phyloP scores from a whole-genome alignment of 92 coral and sea anemone genomes.

The Virgularia gustaviana region DNA sequence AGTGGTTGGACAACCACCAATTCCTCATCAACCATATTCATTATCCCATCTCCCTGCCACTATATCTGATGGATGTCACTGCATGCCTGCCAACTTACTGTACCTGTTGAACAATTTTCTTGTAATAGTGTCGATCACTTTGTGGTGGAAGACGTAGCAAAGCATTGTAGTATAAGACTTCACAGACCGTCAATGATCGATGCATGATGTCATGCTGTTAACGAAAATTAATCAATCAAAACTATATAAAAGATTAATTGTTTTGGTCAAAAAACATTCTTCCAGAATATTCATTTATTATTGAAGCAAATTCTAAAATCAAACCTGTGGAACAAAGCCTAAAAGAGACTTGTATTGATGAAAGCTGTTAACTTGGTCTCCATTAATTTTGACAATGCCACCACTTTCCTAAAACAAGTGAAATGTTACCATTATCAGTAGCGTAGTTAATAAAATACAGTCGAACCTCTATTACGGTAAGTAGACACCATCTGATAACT shows the following conservation, averaged over 20 bases:
- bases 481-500: not conserved
- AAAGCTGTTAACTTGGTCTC: constrained; percentile 1
- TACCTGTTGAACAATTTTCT: constrained; percentile 61
- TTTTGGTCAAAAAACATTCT: too few species aligned
- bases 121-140: constrained; percentile 45
- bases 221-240: too few species aligned
- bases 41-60: too few species aligned
- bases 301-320: too few species aligned
- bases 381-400: constrained; percentile 19
- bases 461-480: not conserved
- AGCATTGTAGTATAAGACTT: constrained; percentile 75
- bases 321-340: constrained; percentile 39
- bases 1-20: too few species aligned
- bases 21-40: too few species aligned
- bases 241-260: too few species aligned
- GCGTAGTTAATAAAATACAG: not conserved
- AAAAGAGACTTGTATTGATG: constrained; percentile 17
- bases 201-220: constrained; percentile 83
- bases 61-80: too few species aligned
- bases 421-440: too few species aligned
- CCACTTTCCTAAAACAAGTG: not conserved
- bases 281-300: too few species aligned
- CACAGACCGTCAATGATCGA: constrained; percentile 69
- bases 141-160: constrained; percentile 64
- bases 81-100: too few species aligned